These are phyloP conservation scores for Catocala fraxini DNA, from an alignment of 2,888 invertebrate species.

Conservation along the genomic window DNA sequence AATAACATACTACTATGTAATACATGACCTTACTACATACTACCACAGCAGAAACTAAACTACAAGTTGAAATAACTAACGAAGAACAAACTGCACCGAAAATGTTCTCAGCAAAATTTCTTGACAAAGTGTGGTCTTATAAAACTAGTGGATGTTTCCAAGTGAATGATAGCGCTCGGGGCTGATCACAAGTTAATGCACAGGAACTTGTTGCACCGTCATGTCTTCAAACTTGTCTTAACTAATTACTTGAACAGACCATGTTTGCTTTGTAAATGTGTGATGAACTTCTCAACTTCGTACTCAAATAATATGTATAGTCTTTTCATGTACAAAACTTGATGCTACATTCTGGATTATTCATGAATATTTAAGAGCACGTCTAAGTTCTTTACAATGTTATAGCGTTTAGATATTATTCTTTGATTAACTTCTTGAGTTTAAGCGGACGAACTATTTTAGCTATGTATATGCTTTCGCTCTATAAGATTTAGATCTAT, in stretches of 20 bases:
- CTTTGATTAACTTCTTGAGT: too few relatives aligned
- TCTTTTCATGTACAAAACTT: conserved; percentile 14
- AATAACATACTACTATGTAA: too few relatives aligned
- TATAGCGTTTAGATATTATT: background rate
- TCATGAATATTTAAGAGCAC: background rate
- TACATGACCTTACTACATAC: too few relatives aligned
- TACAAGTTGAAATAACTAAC: conserved; percentile 7
- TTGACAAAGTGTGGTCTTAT: conserved; percentile 26
- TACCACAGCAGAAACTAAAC: conserved; percentile 1
- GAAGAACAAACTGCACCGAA: conserved; percentile 18
- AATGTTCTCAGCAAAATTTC: conserved; percentile 33
- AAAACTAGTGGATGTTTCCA: conserved; percentile 30
- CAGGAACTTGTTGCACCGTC: conserved; percentile 63
- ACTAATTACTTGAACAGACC: conserved; percentile 65
- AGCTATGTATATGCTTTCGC: background rate
- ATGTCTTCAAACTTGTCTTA: conserved; percentile 67
- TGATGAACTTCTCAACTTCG: conserved; percentile 40
- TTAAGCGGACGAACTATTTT: too few relatives aligned
- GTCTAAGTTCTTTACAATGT: background rate
- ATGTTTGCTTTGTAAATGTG: conserved; percentile 60
- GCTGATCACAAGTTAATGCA: conserved; percentile 70
- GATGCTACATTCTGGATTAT: conserved; percentile 8
- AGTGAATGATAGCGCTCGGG: conserved; percentile 55
- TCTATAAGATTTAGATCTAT: too few relatives aligned
- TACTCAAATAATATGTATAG: conserved; percentile 18